Conservation (phyloP, 1,140 invertebrate genomes). For the Saccostrea glomerata region DNA sequence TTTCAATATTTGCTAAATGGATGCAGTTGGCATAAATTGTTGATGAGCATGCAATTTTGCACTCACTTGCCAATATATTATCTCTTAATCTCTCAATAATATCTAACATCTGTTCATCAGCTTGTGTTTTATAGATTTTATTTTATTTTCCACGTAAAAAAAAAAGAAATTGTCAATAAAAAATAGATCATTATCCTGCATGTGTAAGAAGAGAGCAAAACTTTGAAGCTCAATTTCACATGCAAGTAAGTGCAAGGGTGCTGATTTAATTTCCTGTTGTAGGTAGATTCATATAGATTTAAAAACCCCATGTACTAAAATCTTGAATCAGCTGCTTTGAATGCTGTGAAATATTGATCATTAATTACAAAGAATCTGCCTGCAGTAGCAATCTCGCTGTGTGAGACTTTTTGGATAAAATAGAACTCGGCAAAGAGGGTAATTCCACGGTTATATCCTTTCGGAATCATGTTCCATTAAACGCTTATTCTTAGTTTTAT, state of each 20-base stretch:
- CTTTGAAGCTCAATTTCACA: not conserved
- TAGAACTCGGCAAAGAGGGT: not conserved
- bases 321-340: not conserved
- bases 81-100: no score
- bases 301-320: not conserved
- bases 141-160: not conserved
- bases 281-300: not conserved
- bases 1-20: no score
- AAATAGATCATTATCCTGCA: not conserved
- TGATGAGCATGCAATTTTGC: no score
- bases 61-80: no score
- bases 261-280: not conserved
- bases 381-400: not conserved
- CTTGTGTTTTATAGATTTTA: no score
- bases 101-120: no score
- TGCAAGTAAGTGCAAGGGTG: not conserved
- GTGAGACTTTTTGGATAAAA: not conserved
- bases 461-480: not conserved
- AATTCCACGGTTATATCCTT: not conserved
- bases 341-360: not conserved
- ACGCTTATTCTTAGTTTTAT: not conserved
- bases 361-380: not conserved
- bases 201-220: no score
- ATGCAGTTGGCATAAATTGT: no score
- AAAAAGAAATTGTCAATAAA: not conserved